Evolutionary conservation across 1,140 invertebrate genomes (phyloP), one percentile per base, ranked within the genome.

Genomic region (Procambarus virginalis): DNA sequence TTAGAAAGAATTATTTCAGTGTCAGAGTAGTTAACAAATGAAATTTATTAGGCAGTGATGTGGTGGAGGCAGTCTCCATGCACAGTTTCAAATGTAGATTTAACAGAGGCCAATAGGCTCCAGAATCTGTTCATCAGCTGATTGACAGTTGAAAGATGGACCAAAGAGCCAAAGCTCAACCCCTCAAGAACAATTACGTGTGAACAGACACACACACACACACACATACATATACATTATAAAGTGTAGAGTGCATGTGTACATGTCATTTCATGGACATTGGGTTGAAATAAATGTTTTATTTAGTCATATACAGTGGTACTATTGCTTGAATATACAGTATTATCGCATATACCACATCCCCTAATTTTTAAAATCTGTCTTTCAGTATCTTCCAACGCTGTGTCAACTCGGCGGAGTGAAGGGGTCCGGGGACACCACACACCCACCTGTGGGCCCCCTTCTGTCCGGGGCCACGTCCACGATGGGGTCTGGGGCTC

Each of bases 401-500:
- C 87, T 92, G 81, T 92, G 91, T 73, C 91, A 91, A 60, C 79
- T 92, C 75, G 91, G 81, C 75, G 89, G 85, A 78, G 88, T 92
- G 91, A 92, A 92, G 91, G 91, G 86, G 49, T 84, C 86, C 75
- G 86, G 91, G 83, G 87, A 81, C 83, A 89, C 51, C 91, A 89
- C 89, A 78, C 88, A 81, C 77, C 89, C 85, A 82, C 89, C 91
- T 73, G 86, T 87, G 91, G 91, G 85, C 49, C 91, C 91, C 79
- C 89, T 89, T 84, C 84, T 92, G 86, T 87, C 91, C 75, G 89
- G 89, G 85, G 85, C 85, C 89, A 92, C 91, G 77, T 92, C 89
- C 91, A 92, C 88, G 86, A 91, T 92, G 91, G 91, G 91, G 70
- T 89, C 91, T 82, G 84, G 91, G 91, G 91, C 17, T 92, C 91